Conservation (phyloP, 2,113 vertebrate species). For the Heterocephalus glaber region DNA sequence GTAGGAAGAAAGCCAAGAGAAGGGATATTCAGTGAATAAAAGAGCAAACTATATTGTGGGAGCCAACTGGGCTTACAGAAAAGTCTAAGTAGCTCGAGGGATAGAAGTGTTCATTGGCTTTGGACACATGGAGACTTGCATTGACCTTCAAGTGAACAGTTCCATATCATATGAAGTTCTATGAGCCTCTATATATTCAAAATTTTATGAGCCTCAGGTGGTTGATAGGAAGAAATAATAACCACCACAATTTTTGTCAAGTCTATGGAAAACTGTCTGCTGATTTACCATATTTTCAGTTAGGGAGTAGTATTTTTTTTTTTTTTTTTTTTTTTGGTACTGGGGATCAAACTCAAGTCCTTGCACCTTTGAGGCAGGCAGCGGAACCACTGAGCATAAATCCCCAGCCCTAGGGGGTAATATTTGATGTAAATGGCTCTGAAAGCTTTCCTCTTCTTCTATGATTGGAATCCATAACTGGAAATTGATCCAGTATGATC, state of each 20-base stretch:
- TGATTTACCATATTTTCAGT: conserved; percentile 63
- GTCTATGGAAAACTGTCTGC: conserved; percentile 64
- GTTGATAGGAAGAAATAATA: conserved; percentile 72
- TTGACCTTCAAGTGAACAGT: conserved; percentile 47
- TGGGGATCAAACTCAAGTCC: too few relatives aligned
- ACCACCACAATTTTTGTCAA: conserved; percentile 59
- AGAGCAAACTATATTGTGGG: not conserved
- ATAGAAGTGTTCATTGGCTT: not conserved
- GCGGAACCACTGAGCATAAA: too few relatives aligned
- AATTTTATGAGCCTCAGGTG: conserved; percentile 68
- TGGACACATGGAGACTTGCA: not conserved
- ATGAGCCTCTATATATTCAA: conserved; percentile 4
- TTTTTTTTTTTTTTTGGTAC: too few relatives aligned
- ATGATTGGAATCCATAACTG: conserved; percentile 80
- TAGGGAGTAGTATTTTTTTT: conserved; percentile 70
- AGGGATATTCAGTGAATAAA: not conserved
- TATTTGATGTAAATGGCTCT: conserved; percentile 73
- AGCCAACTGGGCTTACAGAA: not conserved
- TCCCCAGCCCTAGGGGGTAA: too few relatives aligned
- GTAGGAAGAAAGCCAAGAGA: not conserved
- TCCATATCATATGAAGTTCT: conserved; percentile 44
- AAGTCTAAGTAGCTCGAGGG: not conserved
- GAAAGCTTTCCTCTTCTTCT: conserved; percentile 75
- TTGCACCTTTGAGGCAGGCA: too few relatives aligned
- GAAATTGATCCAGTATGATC: conserved; percentile 77